These are phyloP conservation scores for Percina caprodes DNA, from an alignment of 2,113 vertebrate species.

Conservation along the genomic window DNA sequence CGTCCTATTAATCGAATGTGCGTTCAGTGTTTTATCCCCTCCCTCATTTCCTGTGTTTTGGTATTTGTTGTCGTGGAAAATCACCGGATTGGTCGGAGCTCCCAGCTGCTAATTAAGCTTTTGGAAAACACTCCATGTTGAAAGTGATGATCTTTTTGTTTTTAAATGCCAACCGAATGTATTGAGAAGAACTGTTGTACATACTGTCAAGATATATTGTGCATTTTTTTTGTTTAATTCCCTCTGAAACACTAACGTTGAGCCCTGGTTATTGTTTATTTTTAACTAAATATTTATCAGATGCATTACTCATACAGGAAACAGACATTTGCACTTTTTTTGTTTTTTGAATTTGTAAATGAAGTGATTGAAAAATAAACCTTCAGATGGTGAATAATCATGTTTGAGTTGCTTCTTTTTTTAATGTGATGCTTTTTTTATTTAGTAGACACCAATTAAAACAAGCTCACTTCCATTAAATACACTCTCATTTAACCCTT, in stretches of 20 bases:
- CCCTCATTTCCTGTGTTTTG: background rate
- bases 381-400: conserved; percentile 1
- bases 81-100: background rate
- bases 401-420: background rate
- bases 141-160: conserved; percentile 1
- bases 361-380: conserved; percentile 48
- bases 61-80: background rate
- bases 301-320: background rate
- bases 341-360: conserved; percentile 46
- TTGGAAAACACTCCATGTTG: background rate
- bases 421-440: background rate
- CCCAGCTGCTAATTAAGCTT: conserved; percentile 27
- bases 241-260: conserved; percentile 29
- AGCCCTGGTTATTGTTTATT: conserved; percentile 3
- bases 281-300: conserved; percentile 33
- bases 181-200: conserved; percentile 9
- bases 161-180: conserved; percentile 60
- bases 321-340: conserved; percentile 59
- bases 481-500: too few relatives aligned
- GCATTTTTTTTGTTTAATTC: conserved; percentile 16
- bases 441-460: background rate
- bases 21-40: background rate
- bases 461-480: background rate
- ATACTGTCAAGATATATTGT: conserved; percentile 22
- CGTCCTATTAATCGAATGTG: background rate